phyloP scores from a whole-genome alignment of 2,113 vertebrate genomes.

The Ploceus nigricollis region DNA sequence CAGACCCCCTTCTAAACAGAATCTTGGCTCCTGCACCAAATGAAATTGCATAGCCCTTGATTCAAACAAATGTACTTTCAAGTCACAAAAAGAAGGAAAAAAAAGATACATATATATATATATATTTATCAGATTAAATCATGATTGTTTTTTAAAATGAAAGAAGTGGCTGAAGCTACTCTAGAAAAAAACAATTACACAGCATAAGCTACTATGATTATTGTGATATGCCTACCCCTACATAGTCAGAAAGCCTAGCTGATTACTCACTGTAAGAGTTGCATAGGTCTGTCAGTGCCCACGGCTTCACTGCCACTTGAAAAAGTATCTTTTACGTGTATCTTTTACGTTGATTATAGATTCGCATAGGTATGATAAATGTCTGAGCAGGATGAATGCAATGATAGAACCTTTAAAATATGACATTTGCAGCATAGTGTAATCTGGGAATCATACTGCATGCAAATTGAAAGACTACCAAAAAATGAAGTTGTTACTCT shows the following conservation, averaged over 20 bases:
- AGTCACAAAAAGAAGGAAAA: background rate
- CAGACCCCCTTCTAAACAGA: background rate
- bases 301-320: too few species aligned
- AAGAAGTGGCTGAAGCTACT: background rate
- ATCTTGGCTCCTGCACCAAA: background rate
- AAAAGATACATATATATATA: too few species aligned
- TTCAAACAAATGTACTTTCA: background rate
- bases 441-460: background rate
- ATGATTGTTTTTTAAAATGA: background rate
- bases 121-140: background rate
- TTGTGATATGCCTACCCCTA: background rate
- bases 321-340: too few species aligned
- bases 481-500: background rate
- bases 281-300: background rate
- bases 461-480: background rate
- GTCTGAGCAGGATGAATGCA: background rate
- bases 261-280: background rate
- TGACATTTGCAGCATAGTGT: background rate
- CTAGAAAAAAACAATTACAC: background rate
- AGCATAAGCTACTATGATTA: background rate
- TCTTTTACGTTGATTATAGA: too few species aligned
- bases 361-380: background rate
- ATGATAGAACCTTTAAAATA: background rate
- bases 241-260: background rate
- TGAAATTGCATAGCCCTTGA: background rate